Evolutionary conservation across 2,888 invertebrate genomes (phyloP).

Genomic region (Fragum sueziense): DNA sequence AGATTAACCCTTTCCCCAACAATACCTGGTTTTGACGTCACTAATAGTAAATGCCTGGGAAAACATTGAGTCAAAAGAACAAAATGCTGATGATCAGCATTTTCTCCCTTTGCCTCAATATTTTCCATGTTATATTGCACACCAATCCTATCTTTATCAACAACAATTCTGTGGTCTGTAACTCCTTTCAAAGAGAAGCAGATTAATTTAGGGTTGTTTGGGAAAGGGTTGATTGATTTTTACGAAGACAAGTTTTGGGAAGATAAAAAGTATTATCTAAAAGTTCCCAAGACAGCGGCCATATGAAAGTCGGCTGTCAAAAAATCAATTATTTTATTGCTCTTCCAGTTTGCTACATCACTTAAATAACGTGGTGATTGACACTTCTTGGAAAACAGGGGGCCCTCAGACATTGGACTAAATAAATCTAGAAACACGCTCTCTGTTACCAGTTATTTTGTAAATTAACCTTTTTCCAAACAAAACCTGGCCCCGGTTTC

Average conservation of each 20-base stretch:
- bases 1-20: too few species aligned
- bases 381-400: constrained; percentile 12
- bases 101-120: too few species aligned
- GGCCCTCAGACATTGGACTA: neutral
- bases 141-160: too few species aligned
- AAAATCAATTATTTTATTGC: constrained; percentile 27
- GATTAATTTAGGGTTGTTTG: neutral
- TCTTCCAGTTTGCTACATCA: constrained; percentile 25
- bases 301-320: constrained; percentile 18
- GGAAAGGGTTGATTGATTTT: constrained; percentile 4
- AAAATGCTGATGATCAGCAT: too few species aligned
- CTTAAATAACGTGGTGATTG: constrained; percentile 23
- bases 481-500: too few species aligned
- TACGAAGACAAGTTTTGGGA: neutral
- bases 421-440: constrained; percentile 6
- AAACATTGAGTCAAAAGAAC: too few species aligned
- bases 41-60: too few species aligned
- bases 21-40: too few species aligned
- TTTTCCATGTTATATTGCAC: too few species aligned
- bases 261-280: constrained; percentile 5
- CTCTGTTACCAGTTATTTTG: neutral
- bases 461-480: too few species aligned
- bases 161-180: too few species aligned
- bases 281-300: constrained; percentile 7
- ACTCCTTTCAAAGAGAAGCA: too few species aligned